Percentiles rank a stretch among this genome's conserved stretches.
Conservation (phyloP, 2,888 invertebrate species). For the Magallana nippona region DNA sequence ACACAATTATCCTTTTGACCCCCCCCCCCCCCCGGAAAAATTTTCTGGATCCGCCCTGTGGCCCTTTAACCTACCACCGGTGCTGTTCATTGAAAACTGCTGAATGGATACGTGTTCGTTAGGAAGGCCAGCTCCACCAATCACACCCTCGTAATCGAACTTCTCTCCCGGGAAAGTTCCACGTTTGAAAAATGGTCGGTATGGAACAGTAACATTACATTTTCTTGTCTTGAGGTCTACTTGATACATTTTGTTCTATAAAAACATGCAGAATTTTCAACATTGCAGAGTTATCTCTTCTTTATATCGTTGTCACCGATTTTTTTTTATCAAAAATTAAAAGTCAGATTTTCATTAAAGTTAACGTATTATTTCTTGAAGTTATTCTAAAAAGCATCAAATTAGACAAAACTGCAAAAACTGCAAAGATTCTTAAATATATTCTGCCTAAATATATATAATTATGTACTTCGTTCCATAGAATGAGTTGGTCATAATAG, state of each 20-base stretch:
- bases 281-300: neutral
- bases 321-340: neutral
- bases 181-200: conserved; percentile 63
- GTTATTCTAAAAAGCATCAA: no score
- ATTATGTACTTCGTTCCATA: conserved; percentile 66
- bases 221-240: conserved; percentile 63
- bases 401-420: neutral
- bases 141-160: conserved; percentile 59
- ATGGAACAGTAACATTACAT: conserved; percentile 64
- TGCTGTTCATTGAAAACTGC: conserved; percentile 39
- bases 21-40: no score
- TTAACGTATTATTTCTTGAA: no score
- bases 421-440: neutral
- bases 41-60: no score
- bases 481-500: conserved; percentile 62
- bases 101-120: conserved; percentile 56
- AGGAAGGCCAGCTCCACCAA: conserved; percentile 67
- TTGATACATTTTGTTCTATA: conserved; percentile 64
- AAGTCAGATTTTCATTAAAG: neutral
- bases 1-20: no score
- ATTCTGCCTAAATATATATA: neutral
- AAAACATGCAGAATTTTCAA: neutral
- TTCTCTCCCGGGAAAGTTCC: conserved; percentile 66
- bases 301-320: neutral
- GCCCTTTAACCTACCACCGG: conserved; percentile 25